These are phyloP conservation scores for Enchytraeus crypticus DNA, from an alignment of 2,888 invertebrate species.

Conservation along the genomic window DNA sequence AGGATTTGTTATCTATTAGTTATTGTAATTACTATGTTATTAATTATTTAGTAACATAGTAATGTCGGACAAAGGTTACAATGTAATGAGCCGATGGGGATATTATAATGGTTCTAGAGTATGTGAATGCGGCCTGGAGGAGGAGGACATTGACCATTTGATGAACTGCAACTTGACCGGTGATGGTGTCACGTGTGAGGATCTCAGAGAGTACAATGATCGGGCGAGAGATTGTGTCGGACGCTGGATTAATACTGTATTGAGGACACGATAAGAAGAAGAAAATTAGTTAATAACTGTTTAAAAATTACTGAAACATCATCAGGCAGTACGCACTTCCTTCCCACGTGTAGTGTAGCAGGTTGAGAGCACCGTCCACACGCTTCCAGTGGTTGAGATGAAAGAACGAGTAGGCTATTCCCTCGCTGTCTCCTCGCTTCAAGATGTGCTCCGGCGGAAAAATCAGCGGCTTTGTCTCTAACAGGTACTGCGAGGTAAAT, in stretches of 20 bases:
- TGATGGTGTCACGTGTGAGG: too few species aligned
- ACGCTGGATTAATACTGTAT: background rate
- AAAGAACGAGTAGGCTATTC: slow-evolving; percentile 89
- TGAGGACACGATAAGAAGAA: too few species aligned
- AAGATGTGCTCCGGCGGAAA: slow-evolving; percentile 93
- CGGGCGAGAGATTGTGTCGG: too few species aligned
- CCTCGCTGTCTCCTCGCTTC: slow-evolving; percentile 91
- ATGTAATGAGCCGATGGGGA: background rate
- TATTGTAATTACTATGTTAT: too few species aligned
- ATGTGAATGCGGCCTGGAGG: too few species aligned
- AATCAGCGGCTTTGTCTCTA: slow-evolving; percentile 88
- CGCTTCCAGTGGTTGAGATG: slow-evolving; percentile 93
- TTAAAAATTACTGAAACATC: too few species aligned
- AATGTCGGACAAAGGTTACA: slow-evolving; percentile 70
- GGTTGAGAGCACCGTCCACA: slow-evolving; percentile 83
- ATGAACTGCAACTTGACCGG: too few species aligned
- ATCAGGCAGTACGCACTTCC: slow-evolving; percentile 58
- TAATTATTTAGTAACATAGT: background rate
- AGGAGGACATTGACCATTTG: too few species aligned
- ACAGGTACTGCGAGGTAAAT: slow-evolving; percentile 61
- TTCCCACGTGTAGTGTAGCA: slow-evolving; percentile 86
- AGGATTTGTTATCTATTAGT: too few species aligned
- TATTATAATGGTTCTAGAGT: too few species aligned
- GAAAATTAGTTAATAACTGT: too few species aligned
- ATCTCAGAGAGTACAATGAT: too few species aligned